Evolutionary conservation across 2,888 invertebrate genomes (phyloP).

Genomic region (Idaea straminata): DNA sequence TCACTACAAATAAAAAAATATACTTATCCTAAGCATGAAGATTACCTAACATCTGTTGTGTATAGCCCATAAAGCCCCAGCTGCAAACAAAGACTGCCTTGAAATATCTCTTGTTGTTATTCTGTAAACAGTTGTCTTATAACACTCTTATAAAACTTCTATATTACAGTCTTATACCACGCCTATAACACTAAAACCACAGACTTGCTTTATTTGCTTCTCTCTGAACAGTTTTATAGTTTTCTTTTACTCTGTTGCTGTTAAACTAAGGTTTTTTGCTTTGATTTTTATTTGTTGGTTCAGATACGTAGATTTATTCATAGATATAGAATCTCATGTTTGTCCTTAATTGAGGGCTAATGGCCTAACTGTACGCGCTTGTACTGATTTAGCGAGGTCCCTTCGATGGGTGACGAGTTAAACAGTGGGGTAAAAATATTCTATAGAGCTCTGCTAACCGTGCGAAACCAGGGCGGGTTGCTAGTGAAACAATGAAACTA

Average conservation of each 20-base stretch:
- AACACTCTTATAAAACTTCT: neutral
- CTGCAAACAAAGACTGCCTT: neutral
- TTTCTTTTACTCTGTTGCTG: neutral
- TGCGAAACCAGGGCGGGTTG: too few relatives aligned
- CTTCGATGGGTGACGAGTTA: too few relatives aligned
- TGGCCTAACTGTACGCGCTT: too few relatives aligned
- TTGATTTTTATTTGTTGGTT: neutral
- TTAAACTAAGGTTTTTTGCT: neutral
- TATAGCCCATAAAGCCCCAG: neutral
- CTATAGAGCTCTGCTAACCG: too few relatives aligned
- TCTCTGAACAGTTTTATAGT: constrained; percentile 1
- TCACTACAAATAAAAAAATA: neutral
- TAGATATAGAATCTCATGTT: too few relatives aligned
- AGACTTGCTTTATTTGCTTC: neutral
- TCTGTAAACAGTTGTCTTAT: neutral
- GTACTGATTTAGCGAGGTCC: too few relatives aligned
- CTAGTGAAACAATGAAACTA: too few relatives aligned
- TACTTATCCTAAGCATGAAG: neutral
- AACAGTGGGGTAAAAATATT: too few relatives aligned
- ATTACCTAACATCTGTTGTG: neutral
- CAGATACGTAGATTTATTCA: too few relatives aligned
- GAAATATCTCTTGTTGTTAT: neutral
- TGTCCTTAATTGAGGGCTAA: too few relatives aligned
- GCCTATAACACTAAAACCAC: neutral
- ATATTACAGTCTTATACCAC: neutral